Evolutionary conservation across 2,888 invertebrate species (phyloP), one percentile per base, ranked within the genome.

Genomic region (Mesorhabditis sp.): DNA sequence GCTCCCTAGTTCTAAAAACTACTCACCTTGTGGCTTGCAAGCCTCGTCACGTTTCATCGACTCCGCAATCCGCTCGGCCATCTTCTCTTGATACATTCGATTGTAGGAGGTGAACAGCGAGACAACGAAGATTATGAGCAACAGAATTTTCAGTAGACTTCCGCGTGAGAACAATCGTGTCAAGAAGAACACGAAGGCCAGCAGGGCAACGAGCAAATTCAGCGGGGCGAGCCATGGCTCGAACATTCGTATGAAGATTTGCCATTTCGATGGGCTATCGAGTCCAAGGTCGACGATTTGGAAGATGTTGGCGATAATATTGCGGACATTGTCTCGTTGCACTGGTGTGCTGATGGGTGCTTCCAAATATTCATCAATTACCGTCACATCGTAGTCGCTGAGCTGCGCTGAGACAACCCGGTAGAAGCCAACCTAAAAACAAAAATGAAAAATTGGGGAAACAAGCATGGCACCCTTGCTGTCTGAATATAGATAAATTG

Each of bases 51-150:
- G 10, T 50, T 50, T 10, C 58, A 50, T 50, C 58, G 58, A 50
- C n/a, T 50, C 10, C 58, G 58, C 58, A n/a, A 50, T 50, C n/a
- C 58, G 58, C n/a, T 50, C 58, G 10, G 58, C 58, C 58, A 50
- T 50, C 58, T 50, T 50, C 58, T 50, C 58, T 50, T 50, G 58
- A n/a, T 50, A 50, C 58, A 50, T 50, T 50, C 58, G 58, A 50
- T 50, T 50, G 58, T 50, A 50, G 10, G 58, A 50, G 58, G 58
- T 50, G 58, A 50, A 50, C 58, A 50, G 58, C 10, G 58, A 50
- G 58, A 50, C n/a, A n/a, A 50, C 58, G 58, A 50, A 50, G 58
- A 50, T 50, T 10, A 50, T 10, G 10, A 50, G 58, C 7, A 50
- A n/a, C 7, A 50, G 58, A 50, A 50, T 50, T 50, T n/a, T 10